Evolutionary conservation across 2,888 invertebrate genomes (phyloP).

Genomic region (Punctoribates punctum): DNA sequence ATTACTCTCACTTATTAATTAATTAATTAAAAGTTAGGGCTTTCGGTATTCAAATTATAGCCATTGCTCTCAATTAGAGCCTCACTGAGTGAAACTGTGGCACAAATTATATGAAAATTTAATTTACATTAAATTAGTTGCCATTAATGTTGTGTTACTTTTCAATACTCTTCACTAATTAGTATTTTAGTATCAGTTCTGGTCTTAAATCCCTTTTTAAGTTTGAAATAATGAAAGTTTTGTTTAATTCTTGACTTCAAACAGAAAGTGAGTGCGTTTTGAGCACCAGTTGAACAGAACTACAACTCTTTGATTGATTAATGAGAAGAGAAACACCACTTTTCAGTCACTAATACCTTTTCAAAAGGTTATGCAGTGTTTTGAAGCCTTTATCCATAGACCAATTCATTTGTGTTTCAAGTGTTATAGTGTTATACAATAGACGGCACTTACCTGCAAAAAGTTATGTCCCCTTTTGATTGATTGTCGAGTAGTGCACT

Average conservation of each 20-base stretch:
- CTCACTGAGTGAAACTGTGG: neutral
- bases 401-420: too few species aligned
- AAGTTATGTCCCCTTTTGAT: neutral
- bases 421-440: neutral
- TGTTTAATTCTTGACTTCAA: too few species aligned
- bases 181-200: too few species aligned
- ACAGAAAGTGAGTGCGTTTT: too few species aligned
- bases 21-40: constrained; percentile 4
- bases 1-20: neutral
- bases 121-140: neutral
- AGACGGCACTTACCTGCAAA: neutral
- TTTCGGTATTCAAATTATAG: constrained; percentile 11
- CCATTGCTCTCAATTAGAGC: too few species aligned
- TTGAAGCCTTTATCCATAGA: neutral
- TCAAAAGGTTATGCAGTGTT: neutral
- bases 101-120: neutral
- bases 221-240: too few species aligned
- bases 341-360: neutral
- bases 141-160: too few species aligned
- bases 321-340: neutral
- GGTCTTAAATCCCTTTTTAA: too few species aligned
- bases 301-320: constrained; percentile 31
- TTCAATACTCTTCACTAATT: too few species aligned
- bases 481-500: constrained; percentile 1
- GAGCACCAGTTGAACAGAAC: constrained; percentile 10